phyloP scores from a whole-genome alignment of 2,113 vertebrate species.

The Microtus richardsoni region DNA sequence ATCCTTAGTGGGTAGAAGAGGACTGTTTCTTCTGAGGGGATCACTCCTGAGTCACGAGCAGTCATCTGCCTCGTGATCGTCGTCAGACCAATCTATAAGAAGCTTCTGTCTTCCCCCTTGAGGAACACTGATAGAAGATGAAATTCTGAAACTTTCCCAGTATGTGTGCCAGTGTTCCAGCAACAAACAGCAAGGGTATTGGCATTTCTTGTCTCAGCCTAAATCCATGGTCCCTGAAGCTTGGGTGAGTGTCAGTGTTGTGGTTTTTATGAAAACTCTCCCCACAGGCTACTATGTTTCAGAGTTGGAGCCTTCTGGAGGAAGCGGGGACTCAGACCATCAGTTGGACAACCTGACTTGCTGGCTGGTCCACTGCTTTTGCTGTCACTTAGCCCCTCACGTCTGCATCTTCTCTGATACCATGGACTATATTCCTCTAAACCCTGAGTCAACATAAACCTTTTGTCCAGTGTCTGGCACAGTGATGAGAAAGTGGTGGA shows the following conservation, averaged over 20 bases:
- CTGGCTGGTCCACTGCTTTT: too few relatives aligned
- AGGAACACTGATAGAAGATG: constrained; percentile 48
- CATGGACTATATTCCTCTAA: background rate
- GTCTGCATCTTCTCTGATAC: background rate
- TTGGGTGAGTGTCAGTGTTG: background rate
- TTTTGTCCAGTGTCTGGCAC: background rate
- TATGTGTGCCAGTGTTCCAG: background rate
- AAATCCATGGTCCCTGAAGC: constrained; percentile 3
- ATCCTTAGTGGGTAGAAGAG: background rate
- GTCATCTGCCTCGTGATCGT: background rate
- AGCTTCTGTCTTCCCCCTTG: constrained; percentile 1
- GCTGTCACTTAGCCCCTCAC: background rate
- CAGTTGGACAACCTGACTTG: background rate
- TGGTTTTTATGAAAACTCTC: too few relatives aligned
- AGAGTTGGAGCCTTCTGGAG: background rate
- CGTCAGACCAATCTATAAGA: constrained; percentile 36
- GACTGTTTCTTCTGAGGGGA: background rate
- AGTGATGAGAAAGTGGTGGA: background rate
- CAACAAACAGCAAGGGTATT: background rate
- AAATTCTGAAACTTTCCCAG: constrained; percentile 18
- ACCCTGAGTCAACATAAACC: background rate
- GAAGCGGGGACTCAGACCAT: background rate
- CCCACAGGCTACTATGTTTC: background rate
- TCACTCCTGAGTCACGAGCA: background rate
- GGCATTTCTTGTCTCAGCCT: background rate